These are phyloP conservation scores for Scelioninae gen. 2 DNA, from an alignment of 2,888 invertebrate species.

Conservation along the genomic window DNA sequence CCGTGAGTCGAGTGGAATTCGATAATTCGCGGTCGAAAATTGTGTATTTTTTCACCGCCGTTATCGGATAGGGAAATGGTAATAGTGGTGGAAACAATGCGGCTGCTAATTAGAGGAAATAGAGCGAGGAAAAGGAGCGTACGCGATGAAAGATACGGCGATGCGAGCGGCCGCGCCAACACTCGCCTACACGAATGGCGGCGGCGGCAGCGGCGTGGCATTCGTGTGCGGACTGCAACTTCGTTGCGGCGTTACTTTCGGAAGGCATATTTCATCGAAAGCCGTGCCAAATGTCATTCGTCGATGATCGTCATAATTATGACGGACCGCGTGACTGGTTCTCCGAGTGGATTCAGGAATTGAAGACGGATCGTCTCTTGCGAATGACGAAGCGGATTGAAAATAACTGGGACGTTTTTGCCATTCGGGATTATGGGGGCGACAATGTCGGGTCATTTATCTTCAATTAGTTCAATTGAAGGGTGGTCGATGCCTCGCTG, in stretches of 20 bases:
- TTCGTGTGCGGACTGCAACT: slow-evolving; percentile 52
- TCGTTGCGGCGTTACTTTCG: slow-evolving; percentile 44
- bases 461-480: no score
- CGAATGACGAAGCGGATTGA: no score
- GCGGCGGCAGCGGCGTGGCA: slow-evolving; percentile 33
- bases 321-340: slow-evolving; percentile 11
- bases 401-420: no score
- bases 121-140: slow-evolving; percentile 19
- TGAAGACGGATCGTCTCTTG: not conserved
- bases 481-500: no score
- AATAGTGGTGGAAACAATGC: slow-evolving; percentile 33
- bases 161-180: slow-evolving; percentile 27
- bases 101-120: slow-evolving; percentile 45
- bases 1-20: not conserved
- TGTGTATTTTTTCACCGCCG: not conserved
- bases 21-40: slow-evolving; percentile 1
- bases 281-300: slow-evolving; percentile 37
- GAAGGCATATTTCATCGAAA: slow-evolving; percentile 35
- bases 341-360: no score
- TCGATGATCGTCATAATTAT: slow-evolving; percentile 31
- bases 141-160: slow-evolving; percentile 38
- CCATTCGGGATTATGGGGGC: no score
- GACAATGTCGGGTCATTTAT: no score
- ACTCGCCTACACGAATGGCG: slow-evolving; percentile 49
- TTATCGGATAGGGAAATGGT: slow-evolving; percentile 10